Conservation (phyloP, 2,888 invertebrate genomes). For the Cotesia congregata region DNA sequence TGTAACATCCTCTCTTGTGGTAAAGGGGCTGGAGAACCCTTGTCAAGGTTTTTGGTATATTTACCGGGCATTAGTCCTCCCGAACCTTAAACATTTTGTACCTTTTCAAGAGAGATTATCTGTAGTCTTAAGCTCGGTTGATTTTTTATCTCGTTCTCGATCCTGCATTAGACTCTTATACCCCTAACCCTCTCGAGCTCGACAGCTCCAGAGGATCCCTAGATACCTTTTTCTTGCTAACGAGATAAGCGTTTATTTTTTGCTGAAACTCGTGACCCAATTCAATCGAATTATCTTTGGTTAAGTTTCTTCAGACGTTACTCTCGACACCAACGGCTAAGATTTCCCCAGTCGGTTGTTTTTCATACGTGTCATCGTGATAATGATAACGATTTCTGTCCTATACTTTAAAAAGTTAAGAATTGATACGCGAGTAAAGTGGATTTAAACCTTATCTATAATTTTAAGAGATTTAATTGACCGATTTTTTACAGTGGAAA, state of each 20-base stretch:
- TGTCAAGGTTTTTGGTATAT: slow-evolving; percentile 37
- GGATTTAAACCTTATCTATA: too few relatives aligned
- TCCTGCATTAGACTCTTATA: neutral
- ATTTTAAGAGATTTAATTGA: too few relatives aligned
- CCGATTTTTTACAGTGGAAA: too few relatives aligned
- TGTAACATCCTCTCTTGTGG: too few relatives aligned
- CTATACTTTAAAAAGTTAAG: too few relatives aligned
- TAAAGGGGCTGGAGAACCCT: slow-evolving; percentile 12
- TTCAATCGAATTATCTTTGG: neutral
- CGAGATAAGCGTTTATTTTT: neutral
- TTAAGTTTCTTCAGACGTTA: neutral
- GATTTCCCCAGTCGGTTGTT: neutral
- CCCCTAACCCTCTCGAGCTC: neutral
- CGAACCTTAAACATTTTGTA: slow-evolving; percentile 25
- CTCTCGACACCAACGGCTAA: neutral
- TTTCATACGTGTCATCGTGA: neutral
- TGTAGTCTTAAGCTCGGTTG: slow-evolving; percentile 8
- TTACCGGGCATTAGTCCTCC: slow-evolving; percentile 37
- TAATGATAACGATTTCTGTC: neutral
- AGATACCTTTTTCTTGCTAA: neutral
- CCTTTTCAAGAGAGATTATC: slow-evolving; percentile 30
- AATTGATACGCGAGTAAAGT: too few relatives aligned
- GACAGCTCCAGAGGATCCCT: neutral
- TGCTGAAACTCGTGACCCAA: neutral
- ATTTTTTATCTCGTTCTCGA: slow-evolving; percentile 9